Percentiles rank a stretch among this genome's conserved stretches.
Conservation (phyloP, 2,888 invertebrate species). For the Hermaeophaga mercurialis region DNA sequence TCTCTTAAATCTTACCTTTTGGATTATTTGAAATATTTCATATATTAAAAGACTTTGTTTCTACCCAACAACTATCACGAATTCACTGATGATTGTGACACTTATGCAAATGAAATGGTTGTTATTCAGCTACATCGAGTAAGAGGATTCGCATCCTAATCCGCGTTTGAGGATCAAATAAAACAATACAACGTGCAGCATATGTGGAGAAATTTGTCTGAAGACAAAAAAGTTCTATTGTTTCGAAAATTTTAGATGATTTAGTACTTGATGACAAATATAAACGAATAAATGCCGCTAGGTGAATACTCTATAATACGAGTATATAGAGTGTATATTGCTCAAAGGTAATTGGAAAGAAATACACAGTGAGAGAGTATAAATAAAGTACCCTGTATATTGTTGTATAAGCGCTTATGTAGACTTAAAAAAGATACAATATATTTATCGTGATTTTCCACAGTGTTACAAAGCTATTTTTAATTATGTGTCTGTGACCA, state of each 20-base stretch:
- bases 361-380: slow-evolving; percentile 90
- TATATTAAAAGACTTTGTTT: slow-evolving; percentile 64
- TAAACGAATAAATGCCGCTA: slow-evolving; percentile 85
- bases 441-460: no score
- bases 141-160: slow-evolving; percentile 89
- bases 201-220: slow-evolving; percentile 81
- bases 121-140: slow-evolving; percentile 98
- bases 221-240: slow-evolving; percentile 71
- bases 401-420: slow-evolving; percentile 89
- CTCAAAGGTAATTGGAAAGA: slow-evolving; percentile 95
- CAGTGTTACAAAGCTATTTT: no score
- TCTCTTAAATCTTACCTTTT: no score
- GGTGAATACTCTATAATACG: slow-evolving; percentile 93
- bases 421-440: no score
- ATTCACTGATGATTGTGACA: slow-evolving; percentile 79
- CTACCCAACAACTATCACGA: slow-evolving; percentile 55
- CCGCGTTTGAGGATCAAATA: slow-evolving; percentile 92
- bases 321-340: no score
- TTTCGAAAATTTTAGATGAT: slow-evolving; percentile 88
- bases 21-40: no score
- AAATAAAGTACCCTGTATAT: slow-evolving; percentile 78
- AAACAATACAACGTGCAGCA: slow-evolving; percentile 79
- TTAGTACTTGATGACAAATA: slow-evolving; percentile 86
- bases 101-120: slow-evolving; percentile 87
- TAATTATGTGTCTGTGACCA: no score